Conservation (phyloP, 2,888 invertebrate genomes). For the Stenolophus ochropezus region DNA sequence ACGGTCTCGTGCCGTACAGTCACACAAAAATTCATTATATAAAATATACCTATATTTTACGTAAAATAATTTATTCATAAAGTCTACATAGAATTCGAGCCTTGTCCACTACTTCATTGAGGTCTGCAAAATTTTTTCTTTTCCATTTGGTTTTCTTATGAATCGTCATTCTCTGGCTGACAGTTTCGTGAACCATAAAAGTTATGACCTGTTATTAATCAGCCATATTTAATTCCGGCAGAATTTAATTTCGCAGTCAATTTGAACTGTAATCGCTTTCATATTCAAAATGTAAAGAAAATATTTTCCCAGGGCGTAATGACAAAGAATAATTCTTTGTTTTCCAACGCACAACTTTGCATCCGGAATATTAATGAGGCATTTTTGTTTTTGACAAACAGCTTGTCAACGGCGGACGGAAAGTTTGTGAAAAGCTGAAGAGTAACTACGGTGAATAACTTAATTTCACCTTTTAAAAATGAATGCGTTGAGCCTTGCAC, state of each 20-base stretch:
- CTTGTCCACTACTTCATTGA: too few relatives aligned
- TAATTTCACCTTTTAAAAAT: constrained; percentile 38
- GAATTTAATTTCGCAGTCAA: constrained; percentile 6
- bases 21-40: too few relatives aligned
- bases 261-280: neutral
- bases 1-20: too few relatives aligned
- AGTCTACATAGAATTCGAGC: too few relatives aligned
- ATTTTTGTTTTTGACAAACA: constrained; percentile 56
- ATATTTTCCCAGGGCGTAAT: neutral
- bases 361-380: constrained; percentile 42
- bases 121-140: neutral
- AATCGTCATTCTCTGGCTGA: neutral
- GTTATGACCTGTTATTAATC: neutral
- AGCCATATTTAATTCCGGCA: neutral
- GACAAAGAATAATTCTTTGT: constrained; percentile 41
- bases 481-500: neutral
- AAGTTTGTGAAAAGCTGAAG: constrained; percentile 29
- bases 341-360: constrained; percentile 22
- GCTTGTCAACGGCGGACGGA: constrained; percentile 35
- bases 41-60: too few relatives aligned
- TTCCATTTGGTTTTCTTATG: neutral
- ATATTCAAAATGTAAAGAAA: constrained; percentile 23
- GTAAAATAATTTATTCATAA: too few relatives aligned
- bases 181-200: neutral
- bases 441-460: constrained; percentile 25